phyloP scores from a whole-genome alignment of 2,797 vertebrate species.

The Lerista edwardsae region DNA sequence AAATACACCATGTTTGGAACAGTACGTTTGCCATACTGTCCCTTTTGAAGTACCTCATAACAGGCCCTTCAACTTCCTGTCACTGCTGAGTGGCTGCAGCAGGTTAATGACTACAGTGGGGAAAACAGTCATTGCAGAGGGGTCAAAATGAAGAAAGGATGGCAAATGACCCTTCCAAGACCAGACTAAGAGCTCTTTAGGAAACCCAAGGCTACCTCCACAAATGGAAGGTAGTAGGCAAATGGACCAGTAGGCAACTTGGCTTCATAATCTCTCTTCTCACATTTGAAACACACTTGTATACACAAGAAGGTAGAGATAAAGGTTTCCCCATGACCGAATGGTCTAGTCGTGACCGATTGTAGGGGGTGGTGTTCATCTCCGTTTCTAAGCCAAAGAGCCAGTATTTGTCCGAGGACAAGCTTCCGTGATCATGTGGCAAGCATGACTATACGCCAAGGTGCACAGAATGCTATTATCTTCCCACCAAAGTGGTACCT shows the following conservation, averaged over 20 bases:
- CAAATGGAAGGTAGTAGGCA: background rate
- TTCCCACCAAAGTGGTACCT: too few relatives aligned
- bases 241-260: background rate
- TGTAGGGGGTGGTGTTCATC: too few relatives aligned
- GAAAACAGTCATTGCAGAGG: background rate
- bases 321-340: too few relatives aligned
- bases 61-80: background rate
- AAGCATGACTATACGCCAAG: too few relatives aligned
- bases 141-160: background rate
- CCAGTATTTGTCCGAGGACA: too few relatives aligned
- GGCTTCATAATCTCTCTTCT: background rate
- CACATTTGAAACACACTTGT: background rate
- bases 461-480: too few relatives aligned
- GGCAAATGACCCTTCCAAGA: background rate
- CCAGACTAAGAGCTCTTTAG: background rate
- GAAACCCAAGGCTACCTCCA: background rate
- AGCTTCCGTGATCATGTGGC: too few relatives aligned
- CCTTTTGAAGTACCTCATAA: background rate
- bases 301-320: too few relatives aligned
- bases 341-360: too few relatives aligned
- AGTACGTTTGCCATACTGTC: background rate
- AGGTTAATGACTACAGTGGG: background rate
- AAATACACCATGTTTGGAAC: background rate
- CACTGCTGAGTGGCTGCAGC: background rate
- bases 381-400: too few relatives aligned